Base-by-base conservation (phyloP, 2,888 invertebrate genomes). In the Xylophagus ater region DNA sequence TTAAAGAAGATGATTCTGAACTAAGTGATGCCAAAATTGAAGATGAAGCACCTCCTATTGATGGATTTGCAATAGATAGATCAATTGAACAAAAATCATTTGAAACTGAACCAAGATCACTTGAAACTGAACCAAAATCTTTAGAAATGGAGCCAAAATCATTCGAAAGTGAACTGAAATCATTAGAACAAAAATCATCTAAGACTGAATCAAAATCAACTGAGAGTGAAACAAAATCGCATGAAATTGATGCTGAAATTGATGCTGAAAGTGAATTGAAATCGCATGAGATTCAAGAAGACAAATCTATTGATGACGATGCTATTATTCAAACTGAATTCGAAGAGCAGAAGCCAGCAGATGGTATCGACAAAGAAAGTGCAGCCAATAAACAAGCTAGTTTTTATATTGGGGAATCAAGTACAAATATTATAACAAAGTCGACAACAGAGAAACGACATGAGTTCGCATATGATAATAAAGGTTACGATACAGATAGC, bases 351-450 rank as follows among this genome's bases (percentile, higher is more conserved):
- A 50, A 56, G 18, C 50, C 50, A 0, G 32, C 33, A 15, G 25
- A 30, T 5, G 47, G 45, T 12, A 25, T 37, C 12, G 41, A 41
- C 18, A 23, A 39, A 4, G 32, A 39, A 13, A 28, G 26, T 10
- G 23, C 13, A 9, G 34, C n/a, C n/a, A n/a, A n/a, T n/a, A n/a
- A 19, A 24, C 42, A 42, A 34, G 59, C 59, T 1, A 60, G 60
- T 39, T 63, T 65, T 32, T 65, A 65, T 40, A 65, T 65, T 28
- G 65, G 65, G 1, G 65, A 65, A 45, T 64, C 62, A 2, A 64
- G 64, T 36, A 53, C 53, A 2, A 62, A 65, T 51, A 54, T 65
- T 2, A 65, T 65, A 19, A 59, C 46, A 3, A 64, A 60, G 47
- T 58, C 62, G 2, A 51, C 56, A 15, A 51, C 51, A 6, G 40